phyloP scores from a whole-genome alignment of 2,113 vertebrate species.

The Phalacrocorax brasilianus region DNA sequence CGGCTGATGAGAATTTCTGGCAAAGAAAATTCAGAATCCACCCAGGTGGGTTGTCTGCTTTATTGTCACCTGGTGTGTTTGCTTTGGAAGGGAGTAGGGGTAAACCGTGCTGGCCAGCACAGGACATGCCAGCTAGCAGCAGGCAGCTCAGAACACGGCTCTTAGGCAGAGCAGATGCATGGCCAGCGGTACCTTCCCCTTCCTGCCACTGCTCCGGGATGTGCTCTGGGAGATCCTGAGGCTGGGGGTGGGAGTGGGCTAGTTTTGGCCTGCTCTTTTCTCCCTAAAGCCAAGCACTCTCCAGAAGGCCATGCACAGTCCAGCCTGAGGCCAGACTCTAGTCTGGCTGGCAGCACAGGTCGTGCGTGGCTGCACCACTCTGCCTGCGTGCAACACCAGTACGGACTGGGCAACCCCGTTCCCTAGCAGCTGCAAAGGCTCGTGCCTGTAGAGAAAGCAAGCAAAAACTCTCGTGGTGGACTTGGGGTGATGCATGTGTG shows the following conservation, averaged over 20 bases:
- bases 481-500: rapidly evolving
- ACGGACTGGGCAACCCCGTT: background rate
- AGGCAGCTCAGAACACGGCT: background rate
- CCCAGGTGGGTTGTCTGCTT: background rate
- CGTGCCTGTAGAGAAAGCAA: background rate
- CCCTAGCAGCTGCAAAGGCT: background rate
- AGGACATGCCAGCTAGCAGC: rapidly evolving
- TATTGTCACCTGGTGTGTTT: background rate
- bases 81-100: background rate
- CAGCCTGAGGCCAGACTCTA: too few species aligned
- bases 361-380: rapidly evolving
- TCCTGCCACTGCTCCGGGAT: background rate
- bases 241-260: background rate
- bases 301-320: rapidly evolving
- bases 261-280: too few species aligned
- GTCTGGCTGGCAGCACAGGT: background rate
- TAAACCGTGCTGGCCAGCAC: rapidly evolving
- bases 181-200: background rate
- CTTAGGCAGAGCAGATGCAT: rapidly evolving
- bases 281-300: background rate
- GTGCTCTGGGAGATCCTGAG: background rate
- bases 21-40: background rate
- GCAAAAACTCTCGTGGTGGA: too few species aligned
- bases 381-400: background rate
- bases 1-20: background rate